Evolutionary conservation across 2,797 vertebrate species (phyloP).

Genomic region (Lepus townsendii): DNA sequence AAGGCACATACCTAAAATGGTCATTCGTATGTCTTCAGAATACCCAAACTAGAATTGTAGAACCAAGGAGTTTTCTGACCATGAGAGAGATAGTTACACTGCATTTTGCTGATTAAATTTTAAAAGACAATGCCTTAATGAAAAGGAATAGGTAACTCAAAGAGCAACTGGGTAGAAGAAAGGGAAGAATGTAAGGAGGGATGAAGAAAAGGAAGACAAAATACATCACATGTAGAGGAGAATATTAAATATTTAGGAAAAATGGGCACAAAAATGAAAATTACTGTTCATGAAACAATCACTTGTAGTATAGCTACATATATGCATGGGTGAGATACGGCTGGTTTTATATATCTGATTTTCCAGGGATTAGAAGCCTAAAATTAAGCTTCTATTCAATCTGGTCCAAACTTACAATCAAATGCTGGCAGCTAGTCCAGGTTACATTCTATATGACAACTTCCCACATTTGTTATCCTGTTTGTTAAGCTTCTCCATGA

Average conservation of each 20-base stretch:
- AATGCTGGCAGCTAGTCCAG: background rate
- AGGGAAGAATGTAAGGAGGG: too few species aligned
- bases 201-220: background rate
- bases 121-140: background rate
- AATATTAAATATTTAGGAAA: background rate
- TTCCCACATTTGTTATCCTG: background rate
- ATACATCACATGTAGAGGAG: background rate
- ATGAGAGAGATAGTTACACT: background rate
- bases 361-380: background rate
- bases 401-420: background rate
- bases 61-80: background rate
- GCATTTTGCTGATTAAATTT: conserved; percentile 7
- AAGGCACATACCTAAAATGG: background rate
- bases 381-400: background rate
- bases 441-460: background rate
- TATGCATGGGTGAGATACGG: background rate
- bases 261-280: background rate
- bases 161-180: background rate
- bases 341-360: background rate
- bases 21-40: background rate
- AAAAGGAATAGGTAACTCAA: background rate
- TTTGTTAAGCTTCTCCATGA: background rate
- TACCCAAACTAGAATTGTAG: background rate
- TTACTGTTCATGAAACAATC: background rate
- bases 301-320: background rate